phyloP scores from a whole-genome alignment of 2,888 invertebrate species.

The Agrochola lota region DNA sequence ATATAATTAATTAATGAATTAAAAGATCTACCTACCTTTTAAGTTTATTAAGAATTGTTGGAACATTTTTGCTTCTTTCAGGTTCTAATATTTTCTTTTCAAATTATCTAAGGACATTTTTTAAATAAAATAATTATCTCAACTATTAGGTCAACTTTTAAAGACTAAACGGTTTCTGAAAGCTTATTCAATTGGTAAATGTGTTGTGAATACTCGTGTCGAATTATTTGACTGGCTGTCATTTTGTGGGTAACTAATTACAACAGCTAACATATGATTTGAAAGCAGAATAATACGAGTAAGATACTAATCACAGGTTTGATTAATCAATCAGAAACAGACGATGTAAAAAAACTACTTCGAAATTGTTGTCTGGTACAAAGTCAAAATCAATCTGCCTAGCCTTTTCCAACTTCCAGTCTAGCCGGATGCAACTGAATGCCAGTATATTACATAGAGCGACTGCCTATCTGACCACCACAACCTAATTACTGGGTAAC shows the following conservation, averaged over 20 bases:
- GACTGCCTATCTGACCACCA: background rate
- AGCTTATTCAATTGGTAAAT: background rate
- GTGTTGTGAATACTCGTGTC: background rate
- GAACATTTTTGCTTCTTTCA: slow-evolving; percentile 1
- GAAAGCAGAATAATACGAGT: background rate
- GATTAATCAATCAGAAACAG: background rate
- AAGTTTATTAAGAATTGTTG: slow-evolving; percentile 7
- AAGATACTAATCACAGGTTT: background rate
- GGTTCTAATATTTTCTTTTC: background rate
- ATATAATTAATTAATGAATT: slow-evolving; percentile 27
- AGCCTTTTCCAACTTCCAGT: background rate
- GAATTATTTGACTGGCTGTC: background rate
- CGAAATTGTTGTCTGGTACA: background rate
- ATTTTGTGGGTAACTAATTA: background rate
- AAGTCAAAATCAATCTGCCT: background rate
- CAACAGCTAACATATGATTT: background rate
- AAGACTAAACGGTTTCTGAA: background rate
- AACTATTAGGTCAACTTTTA: background rate
- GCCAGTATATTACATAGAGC: background rate
- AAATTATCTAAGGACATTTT: background rate
- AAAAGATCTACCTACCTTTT: background rate
- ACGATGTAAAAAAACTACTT: background rate
- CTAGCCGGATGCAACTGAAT: background rate
- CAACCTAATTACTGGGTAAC: no score
- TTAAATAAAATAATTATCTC: background rate